Base-by-base conservation (phyloP, 2,113 vertebrate species). In the Podocnemis expansa region DNA sequence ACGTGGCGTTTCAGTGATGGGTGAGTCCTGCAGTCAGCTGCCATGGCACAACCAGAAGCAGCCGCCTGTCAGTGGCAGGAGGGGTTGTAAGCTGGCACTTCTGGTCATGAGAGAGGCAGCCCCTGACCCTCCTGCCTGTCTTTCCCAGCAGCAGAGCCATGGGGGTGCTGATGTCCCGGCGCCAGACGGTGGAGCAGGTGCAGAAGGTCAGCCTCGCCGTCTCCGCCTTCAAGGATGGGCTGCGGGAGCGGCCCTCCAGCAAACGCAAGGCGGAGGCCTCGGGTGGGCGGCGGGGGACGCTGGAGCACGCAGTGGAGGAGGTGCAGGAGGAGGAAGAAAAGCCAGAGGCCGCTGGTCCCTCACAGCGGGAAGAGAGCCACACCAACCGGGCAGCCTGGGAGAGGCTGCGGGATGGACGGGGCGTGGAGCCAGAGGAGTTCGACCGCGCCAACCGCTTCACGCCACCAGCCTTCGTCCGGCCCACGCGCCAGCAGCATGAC, bases 101-200 rank as follows among this genome's bases (percentile, higher is more conserved):
- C 38, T 27, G 38, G 10, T 25, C 29, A 52, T 29, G 45, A 89
- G 55, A 16, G 31, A 67, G 60, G 29, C 58, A 34, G 31, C 58
- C 31, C 5, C 58, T 63, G 58, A 34, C 19, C 60, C 60, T 34
- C 60, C 56, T 17, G 6, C 31, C 45, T 81, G 11, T 78, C 83
- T 29, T 31, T 89, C 51, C 41, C 76, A 34, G 49, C 54, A 1
- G 1, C 94, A 98, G 97, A 98, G 97, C 97, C 98, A 99, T 99
- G 99, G 99, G 99, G 93, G 99, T 99, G 91, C 98, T 99, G 94
- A 99, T 99, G 99, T 99, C 99, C 95, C 99, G 99, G 98, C 98
- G 99, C 93, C 99, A 99, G 98, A 99, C 99, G 24, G 99, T 99
- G 97, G 99, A 99, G 97, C 99, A 99, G 98, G 99, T 99, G 78